Evolutionary conservation across 2,888 invertebrate species (phyloP).

Genomic region (Thecophora atra): DNA sequence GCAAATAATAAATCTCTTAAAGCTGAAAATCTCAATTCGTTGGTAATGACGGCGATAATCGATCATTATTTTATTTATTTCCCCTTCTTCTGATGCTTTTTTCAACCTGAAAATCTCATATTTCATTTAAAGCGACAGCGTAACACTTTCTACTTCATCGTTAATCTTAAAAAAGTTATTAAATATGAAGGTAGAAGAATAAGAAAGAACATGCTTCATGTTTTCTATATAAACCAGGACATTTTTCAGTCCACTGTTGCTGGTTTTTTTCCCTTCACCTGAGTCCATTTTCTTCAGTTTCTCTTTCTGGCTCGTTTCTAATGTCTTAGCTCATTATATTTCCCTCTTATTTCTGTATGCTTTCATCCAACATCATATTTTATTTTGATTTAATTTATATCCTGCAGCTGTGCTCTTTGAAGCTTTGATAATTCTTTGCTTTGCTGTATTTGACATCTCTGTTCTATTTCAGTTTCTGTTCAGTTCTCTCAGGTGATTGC

Average conservation of each 20-base stretch:
- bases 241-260: background rate
- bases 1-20: background rate
- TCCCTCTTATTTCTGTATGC: background rate
- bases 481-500: too few relatives aligned
- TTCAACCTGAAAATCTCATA: too few relatives aligned
- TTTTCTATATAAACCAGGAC: background rate
- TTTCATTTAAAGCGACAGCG: too few relatives aligned
- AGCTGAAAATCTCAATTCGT: too few relatives aligned
- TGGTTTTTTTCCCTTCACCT: background rate
- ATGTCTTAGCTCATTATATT: background rate
- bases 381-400: conserved; percentile 17
- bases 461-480: background rate
- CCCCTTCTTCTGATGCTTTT: too few relatives aligned
- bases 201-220: background rate
- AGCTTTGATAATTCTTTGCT: conserved; percentile 7
- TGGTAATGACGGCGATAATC: too few relatives aligned
- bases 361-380: conserved; percentile 1
- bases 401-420: conserved; percentile 13
- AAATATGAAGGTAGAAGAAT: too few relatives aligned
- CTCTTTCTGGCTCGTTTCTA: background rate
- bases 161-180: background rate
- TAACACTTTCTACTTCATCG: background rate
- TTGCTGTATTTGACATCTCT: background rate
- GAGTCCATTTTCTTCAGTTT: background rate
- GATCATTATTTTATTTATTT: too few relatives aligned